Conservation (phyloP, 2,888 invertebrate genomes). For the Dioctria rufipes region DNA sequence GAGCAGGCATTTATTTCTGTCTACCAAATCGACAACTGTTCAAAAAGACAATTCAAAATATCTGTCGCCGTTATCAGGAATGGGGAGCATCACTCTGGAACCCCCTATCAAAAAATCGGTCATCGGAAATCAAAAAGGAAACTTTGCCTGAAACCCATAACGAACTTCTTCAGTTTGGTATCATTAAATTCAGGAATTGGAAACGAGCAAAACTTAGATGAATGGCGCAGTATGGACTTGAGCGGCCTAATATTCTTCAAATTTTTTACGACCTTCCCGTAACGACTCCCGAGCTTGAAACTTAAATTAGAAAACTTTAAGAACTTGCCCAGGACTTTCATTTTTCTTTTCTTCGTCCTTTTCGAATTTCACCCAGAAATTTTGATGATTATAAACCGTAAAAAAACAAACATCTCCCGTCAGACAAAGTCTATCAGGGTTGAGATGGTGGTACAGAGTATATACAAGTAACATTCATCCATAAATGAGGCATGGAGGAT, state of each 20-base stretch:
- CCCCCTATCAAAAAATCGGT: conserved; percentile 38
- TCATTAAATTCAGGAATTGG: conserved; percentile 29
- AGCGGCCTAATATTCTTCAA: conserved; percentile 40
- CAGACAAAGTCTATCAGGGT: conserved; percentile 31
- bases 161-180: conserved; percentile 24
- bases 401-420: conserved; percentile 35
- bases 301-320: conserved; percentile 59
- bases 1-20: too few relatives aligned
- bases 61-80: neutral
- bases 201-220: neutral
- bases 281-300: conserved; percentile 54
- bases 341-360: neutral
- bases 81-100: neutral
- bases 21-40: neutral
- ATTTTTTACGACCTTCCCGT: conserved; percentile 58
- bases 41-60: neutral
- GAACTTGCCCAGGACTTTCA: conserved; percentile 39
- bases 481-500: conserved; percentile 25
- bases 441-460: neutral
- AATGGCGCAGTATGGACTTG: conserved; percentile 1
- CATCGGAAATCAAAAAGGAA: conserved; percentile 37
- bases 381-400: conserved; percentile 51
- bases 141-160: conserved; percentile 16
- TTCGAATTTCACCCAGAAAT: conserved; percentile 45
- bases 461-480: neutral